Evolutionary conservation across 2,113 vertebrate species (phyloP).

Genomic region (Philantomba maxwellii): DNA sequence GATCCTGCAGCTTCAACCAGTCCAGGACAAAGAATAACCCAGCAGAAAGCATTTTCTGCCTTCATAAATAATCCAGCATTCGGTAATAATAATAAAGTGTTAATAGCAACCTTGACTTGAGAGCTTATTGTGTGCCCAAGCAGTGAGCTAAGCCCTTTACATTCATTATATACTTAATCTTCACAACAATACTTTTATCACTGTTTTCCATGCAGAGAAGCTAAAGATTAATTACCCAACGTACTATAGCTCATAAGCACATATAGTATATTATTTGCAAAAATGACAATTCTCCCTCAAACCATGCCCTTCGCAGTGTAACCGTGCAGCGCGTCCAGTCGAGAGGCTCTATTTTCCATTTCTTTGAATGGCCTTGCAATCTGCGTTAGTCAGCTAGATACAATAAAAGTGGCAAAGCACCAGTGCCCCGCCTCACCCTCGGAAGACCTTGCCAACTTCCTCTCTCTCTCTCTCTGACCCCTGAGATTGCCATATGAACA

Average conservation of each 20-base stretch:
- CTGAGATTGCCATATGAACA: accelerated
- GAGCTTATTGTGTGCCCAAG: not conserved
- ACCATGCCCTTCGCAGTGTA: not conserved
- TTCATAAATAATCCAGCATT: not conserved
- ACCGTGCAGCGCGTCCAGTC: not conserved
- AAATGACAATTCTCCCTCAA: not conserved
- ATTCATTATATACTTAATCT: not conserved
- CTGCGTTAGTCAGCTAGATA: not conserved
- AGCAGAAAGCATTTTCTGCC: not conserved
- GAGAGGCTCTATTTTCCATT: not conserved
- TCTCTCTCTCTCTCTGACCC: not conserved
- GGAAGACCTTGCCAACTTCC: not conserved
- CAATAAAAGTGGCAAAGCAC: not conserved
- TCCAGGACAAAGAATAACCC: not conserved
- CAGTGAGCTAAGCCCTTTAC: not conserved
- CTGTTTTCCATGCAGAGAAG: not conserved
- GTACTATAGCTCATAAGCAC: not conserved
- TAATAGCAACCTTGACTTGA: not conserved
- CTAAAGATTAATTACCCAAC: not conserved
- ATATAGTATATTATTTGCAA: not conserved
- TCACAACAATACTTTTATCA: not conserved
- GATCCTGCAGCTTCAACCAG: not conserved
- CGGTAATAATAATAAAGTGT: not conserved
- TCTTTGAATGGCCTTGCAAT: not conserved
- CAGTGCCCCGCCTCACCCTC: not conserved